A percentile compares a stretch with the other conserved stretches of the same genome.
Conservation (phyloP, 1,140 invertebrate genomes). For the Nephila pilipes region DNA sequence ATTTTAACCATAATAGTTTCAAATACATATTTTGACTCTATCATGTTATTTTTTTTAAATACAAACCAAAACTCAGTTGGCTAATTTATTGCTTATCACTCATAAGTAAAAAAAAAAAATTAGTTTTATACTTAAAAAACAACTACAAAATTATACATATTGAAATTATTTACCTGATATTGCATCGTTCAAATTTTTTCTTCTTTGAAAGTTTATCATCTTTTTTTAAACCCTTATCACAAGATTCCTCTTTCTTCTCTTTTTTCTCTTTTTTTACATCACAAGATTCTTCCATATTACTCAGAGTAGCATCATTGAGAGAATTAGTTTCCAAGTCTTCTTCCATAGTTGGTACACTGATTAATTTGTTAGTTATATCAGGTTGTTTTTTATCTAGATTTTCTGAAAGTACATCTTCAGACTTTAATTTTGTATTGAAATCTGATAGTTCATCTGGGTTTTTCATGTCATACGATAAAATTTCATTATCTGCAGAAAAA, state of each 20-base stretch:
- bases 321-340: conserved; percentile 6
- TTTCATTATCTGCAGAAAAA: neutral
- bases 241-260: conserved; percentile 78
- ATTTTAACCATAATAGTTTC: too few species aligned
- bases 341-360: neutral
- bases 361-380: neutral
- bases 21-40: too few species aligned
- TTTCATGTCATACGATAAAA: conserved; percentile 47
- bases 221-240: conserved; percentile 79
- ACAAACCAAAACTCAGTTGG: too few species aligned
- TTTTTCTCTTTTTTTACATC: conserved; percentile 78
- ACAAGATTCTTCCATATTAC: conserved; percentile 17
- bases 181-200: conserved; percentile 79
- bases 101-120: too few species aligned
- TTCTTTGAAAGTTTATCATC: conserved; percentile 77
- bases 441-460: conserved; percentile 8
- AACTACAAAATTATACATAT: too few species aligned
- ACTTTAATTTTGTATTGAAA: conserved; percentile 28
- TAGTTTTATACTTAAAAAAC: too few species aligned
- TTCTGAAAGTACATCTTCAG: conserved; percentile 73
- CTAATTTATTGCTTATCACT: too few species aligned
- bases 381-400: conserved; percentile 65
- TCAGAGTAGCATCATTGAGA: neutral
- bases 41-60: too few species aligned
- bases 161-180: conserved; percentile 78